phyloP scores from a whole-genome alignment of 2,797 vertebrate genomes.

The Lacerta agilis region DNA sequence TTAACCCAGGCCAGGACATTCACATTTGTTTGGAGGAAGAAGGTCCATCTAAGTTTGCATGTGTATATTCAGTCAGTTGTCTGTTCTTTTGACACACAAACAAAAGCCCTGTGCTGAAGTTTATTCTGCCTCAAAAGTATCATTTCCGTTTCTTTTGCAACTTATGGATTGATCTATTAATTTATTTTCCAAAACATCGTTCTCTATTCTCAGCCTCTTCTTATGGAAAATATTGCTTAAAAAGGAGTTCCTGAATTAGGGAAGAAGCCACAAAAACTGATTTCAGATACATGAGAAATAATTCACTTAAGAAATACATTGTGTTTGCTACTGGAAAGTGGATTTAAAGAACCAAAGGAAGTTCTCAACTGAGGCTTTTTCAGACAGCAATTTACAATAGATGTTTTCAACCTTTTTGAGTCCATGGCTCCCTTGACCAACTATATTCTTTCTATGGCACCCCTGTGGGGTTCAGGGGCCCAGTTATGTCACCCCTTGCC shows the following conservation, averaged over 20 bases:
- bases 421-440: no score
- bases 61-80: conserved; percentile 17
- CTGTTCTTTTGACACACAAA: conserved; percentile 36
- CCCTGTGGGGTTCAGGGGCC: no score
- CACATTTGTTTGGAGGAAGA: conserved; percentile 32
- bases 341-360: conserved; percentile 58
- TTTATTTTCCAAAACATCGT: conserved; percentile 68
- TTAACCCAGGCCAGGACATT: conserved; percentile 47
- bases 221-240: conserved; percentile 50
- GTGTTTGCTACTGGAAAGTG: conserved; percentile 53
- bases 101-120: conserved; percentile 43
- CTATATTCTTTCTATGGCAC: no score
- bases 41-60: background rate
- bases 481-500: no score
- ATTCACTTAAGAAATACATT: conserved; percentile 65
- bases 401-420: no score
- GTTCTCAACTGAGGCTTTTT: background rate
- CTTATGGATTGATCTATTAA: conserved; percentile 65
- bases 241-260: conserved; percentile 54
- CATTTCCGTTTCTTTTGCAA: conserved; percentile 31
- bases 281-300: conserved; percentile 65
- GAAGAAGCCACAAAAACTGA: conserved; percentile 65
- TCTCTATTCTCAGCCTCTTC: conserved; percentile 60
- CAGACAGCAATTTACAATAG: background rate
- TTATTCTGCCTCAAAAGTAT: conserved; percentile 47